Conservation (phyloP, 2,888 invertebrate species). For the Euplagia quadripunctaria region DNA sequence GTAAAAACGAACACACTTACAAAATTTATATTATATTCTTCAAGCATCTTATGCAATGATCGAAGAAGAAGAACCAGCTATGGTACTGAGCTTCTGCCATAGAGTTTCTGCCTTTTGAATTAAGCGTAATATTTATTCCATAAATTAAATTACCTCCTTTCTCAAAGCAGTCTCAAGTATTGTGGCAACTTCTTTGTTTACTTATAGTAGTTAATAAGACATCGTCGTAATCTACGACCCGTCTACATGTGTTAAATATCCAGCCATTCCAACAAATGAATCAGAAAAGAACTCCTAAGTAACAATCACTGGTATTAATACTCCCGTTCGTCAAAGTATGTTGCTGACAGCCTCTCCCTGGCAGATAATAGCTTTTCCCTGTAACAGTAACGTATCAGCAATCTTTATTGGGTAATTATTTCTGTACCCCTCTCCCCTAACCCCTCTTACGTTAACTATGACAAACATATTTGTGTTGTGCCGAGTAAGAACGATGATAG, state of each 20-base stretch:
- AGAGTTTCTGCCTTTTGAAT: too few relatives aligned
- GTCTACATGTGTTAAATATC: background rate
- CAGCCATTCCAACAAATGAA: constrained; percentile 10
- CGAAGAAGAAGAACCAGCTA: too few relatives aligned
- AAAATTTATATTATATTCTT: too few relatives aligned
- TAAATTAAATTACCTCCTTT: too few relatives aligned
- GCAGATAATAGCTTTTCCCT: constrained; percentile 63
- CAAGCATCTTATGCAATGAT: too few relatives aligned
- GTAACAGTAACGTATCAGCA: constrained; percentile 60
- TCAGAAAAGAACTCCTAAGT: constrained; percentile 17
- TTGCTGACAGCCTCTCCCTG: constrained; percentile 40
- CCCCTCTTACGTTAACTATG: constrained; percentile 50
- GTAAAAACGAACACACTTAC: too few relatives aligned
- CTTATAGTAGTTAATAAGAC: background rate
- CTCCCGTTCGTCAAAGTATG: constrained; percentile 51
- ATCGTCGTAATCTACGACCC: background rate
- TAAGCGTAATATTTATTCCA: too few relatives aligned
- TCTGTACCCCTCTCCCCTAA: constrained; percentile 47
- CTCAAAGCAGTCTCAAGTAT: too few relatives aligned
- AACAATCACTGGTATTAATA: constrained; percentile 50
- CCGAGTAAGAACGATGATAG: constrained; percentile 22
- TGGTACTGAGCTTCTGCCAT: too few relatives aligned
- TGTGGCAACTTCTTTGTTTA: background rate
- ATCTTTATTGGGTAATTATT: constrained; percentile 71
- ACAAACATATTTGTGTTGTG: constrained; percentile 64